Conservation (phyloP, 2,888 invertebrate species). For the Xiphydria camelus region DNA sequence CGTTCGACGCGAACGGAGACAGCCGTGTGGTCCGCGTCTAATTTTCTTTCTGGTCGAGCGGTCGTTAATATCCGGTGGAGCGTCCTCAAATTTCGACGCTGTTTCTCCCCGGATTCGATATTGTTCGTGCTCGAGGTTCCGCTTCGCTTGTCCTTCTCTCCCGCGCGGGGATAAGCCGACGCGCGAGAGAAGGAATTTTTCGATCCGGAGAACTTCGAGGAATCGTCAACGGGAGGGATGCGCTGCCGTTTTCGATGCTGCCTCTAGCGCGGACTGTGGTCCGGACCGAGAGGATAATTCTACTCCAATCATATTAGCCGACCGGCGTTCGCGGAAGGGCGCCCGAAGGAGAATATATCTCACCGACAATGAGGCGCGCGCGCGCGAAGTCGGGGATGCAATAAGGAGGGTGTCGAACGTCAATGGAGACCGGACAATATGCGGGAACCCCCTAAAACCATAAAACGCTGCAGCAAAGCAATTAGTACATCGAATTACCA, state of each 20-base stretch:
- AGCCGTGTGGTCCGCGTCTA: neutral
- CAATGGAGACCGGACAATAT: conserved; percentile 7
- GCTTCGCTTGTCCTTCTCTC: neutral
- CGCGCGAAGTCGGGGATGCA: too few species aligned
- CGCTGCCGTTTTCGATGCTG: too few species aligned
- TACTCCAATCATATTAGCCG: too few species aligned
- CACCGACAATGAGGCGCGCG: too few species aligned
- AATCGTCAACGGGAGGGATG: too few species aligned
- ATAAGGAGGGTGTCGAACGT: neutral
- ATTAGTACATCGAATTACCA: conserved; percentile 4
- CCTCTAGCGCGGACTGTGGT: too few species aligned
- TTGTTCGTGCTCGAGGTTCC: neutral
- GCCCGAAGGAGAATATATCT: too few species aligned
- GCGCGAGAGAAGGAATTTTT: neutral
- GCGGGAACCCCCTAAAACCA: too few species aligned
- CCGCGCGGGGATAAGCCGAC: conserved; percentile 2
- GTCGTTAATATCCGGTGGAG: neutral
- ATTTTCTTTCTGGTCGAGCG: neutral
- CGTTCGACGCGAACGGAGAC: too few species aligned
- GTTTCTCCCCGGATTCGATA: neutral
- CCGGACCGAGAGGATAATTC: too few species aligned
- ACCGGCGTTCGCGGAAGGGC: too few species aligned
- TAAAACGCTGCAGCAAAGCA: conserved; percentile 4
- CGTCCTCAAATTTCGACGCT: neutral
- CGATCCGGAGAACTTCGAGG: too few species aligned